Evolutionary conservation across 2,888 invertebrate species (phyloP), one percentile per base, ranked within the genome.

Genomic region (Sesia bembeciformis): DNA sequence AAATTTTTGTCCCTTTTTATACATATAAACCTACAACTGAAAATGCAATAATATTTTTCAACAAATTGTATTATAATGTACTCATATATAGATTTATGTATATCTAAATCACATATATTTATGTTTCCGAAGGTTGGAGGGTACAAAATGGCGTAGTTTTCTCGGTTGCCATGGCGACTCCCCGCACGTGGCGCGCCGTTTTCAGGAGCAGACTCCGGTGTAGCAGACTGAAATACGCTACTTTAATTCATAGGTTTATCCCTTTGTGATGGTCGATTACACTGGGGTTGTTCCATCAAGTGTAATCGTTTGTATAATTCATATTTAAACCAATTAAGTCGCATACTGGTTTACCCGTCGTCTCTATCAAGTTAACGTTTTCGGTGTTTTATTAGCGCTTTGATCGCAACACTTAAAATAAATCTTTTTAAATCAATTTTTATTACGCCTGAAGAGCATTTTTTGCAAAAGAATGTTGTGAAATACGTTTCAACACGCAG

Each of bases 121-220:
- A 62, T 60, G 60, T 67, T 64, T 57, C 59, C 63, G 54, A 57
- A 61, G 66, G 66, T 40, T 40, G 4, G 68, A 60, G 70, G 70
- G 70, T 76, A 74, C 69, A 68, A 72, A 83, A 84, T 74, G 79
- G 76, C 81, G 86, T 79, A 85, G 80, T 84, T 85, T 85, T 80
- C 81, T 72, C 69, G 56, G 87, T 89, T 83, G 73, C 76, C 74
- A 86, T 87, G 76, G 75, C 74, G 76, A 89, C 87, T 73, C 84
- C 85, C 84, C 74, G 82, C 82, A 81, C 78, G 76, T 81, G 80
- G 74, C 65, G 64, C 67, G 59, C 56, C 63, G 67, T 68, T 75
- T 76, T 74, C 62, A 49, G 63, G 61, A 59, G 68, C 72, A 75
- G 70, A 64, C 71, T 70, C 68, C 74, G 80, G 79, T 83, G 39